A percentile compares a stretch with the other conserved stretches of the same genome.
Evolutionary conservation across 2,113 vertebrate genomes (phyloP).

Genomic region (Prolemur simus): DNA sequence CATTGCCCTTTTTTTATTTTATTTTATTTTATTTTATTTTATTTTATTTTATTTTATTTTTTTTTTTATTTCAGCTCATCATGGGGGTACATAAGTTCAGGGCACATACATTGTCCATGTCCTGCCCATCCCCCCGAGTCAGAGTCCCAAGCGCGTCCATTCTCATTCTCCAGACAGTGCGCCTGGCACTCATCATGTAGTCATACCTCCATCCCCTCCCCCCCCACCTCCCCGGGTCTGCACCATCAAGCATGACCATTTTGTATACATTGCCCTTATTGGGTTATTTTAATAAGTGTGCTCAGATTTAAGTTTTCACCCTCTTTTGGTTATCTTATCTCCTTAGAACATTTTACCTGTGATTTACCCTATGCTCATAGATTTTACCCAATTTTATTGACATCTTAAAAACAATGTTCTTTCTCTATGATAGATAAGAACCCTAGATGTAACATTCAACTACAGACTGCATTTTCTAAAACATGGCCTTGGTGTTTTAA

Average conservation of each 20-base stretch:
- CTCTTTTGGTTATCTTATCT: neutral
- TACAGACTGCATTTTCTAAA: neutral
- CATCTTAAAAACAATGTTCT: neutral
- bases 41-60: too few relatives aligned
- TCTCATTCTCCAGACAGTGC: too few relatives aligned
- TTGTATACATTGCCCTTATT: neutral
- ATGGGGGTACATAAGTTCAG: too few relatives aligned
- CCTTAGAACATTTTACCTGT: conserved; percentile 5
- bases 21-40: too few relatives aligned
- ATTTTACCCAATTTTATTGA: neutral
- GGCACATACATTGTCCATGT: too few relatives aligned
- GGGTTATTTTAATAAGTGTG: neutral
- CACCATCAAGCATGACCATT: too few relatives aligned
- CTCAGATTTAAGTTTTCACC: neutral
- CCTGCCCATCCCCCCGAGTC: too few relatives aligned
- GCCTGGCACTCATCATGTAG: too few relatives aligned
- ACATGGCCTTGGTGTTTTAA: conserved; percentile 2
- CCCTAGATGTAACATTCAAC: neutral
- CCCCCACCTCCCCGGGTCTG: too few relatives aligned
- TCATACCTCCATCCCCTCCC: too few relatives aligned
- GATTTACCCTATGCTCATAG: neutral
- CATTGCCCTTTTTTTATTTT: neutral
- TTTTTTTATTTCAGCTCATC: too few relatives aligned
- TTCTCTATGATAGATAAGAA: neutral
- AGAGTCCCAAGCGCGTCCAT: too few relatives aligned